Percentiles rank a stretch among this genome's conserved stretches.
These are phyloP conservation scores for Neotoma lepida DNA, from an alignment of 2,113 vertebrate genomes.

Conservation along the genomic window DNA sequence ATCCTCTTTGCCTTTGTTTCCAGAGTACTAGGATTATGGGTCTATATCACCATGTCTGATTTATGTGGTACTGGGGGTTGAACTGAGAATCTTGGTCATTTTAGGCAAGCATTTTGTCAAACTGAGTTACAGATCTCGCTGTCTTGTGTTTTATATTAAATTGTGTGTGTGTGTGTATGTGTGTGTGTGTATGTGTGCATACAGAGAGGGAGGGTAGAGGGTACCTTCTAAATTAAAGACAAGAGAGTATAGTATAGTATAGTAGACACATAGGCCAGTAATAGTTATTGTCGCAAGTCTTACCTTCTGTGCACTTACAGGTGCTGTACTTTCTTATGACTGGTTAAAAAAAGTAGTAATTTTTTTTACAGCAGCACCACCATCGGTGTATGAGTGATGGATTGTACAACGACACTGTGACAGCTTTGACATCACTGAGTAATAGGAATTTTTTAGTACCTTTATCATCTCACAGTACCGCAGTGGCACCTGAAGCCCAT, in stretches of 20 bases:
- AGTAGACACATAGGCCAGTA: too few relatives aligned
- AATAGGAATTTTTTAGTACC: neutral
- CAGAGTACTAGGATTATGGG: neutral
- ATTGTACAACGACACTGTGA: neutral
- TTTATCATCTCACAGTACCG: neutral
- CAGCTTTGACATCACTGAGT: neutral
- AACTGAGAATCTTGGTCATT: neutral
- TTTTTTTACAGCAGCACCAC: neutral
- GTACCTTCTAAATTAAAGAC: neutral
- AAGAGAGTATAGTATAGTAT: neutral
- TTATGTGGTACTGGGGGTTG: neutral
- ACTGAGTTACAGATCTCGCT: neutral
- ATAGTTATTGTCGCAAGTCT: neutral
- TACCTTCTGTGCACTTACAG: neutral
- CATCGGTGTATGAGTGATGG: too few relatives aligned
- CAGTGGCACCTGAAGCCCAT: neutral
- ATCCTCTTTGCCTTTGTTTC: neutral
- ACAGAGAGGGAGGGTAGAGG: neutral
- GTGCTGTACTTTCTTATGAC: neutral
- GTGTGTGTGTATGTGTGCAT: neutral
- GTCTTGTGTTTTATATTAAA: neutral
- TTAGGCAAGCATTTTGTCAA: neutral
- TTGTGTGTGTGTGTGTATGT: neutral
- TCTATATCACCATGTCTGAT: neutral
- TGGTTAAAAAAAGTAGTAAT: neutral